Evolutionary conservation across 2,797 vertebrate genomes (phyloP), one percentile per base, ranked within the genome.

Genomic region (Rousettus madagascariensis): DNA sequence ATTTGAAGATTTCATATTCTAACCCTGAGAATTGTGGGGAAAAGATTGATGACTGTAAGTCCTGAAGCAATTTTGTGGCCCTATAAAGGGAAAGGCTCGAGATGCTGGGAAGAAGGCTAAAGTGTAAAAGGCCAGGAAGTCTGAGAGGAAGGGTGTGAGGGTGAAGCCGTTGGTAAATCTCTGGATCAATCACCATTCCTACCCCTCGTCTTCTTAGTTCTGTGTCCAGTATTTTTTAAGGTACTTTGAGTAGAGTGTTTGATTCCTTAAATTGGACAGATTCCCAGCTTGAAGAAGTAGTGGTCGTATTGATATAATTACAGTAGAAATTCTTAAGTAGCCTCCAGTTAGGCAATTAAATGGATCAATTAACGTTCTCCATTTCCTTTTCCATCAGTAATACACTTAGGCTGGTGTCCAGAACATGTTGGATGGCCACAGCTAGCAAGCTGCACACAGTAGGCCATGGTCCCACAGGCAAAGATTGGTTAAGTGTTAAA

Each of bases 211-310:
- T 53, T 91, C 65, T 95, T 49, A 22, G 7, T 77, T 87, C 28
- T 63, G 2, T 57, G 63, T 22, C 49, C 10, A 68, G 0, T 66
- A 59, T 22, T 68, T 95, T 93, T 71, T 51, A 57, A 61, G 26
- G 8, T 68, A 24, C 86, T 96, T 86, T 46, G 63, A 79, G 20
- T 94, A 75, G 19, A 28, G 1, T 65, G 2, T 86, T 85, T 85
- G 61, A 49, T 75, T 94, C 36, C 80, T 75, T 71, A 75, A 49
- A 16, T 41, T 94, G 68, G 57, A 72, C 93, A 86, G 51, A 88
- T 43, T 75, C 30, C 49, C 65, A 68, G 8, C 38, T 90, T 87
- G 49, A 92, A 61, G 46, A 61, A 94, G 6, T 86, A 69, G 63
- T 86, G 74, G 36, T 10, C 82, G 2, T 26, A 28, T 22, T 83